Conservation (phyloP, 1,140 invertebrate species). For the Schlechtendalia chinensis region DNA sequence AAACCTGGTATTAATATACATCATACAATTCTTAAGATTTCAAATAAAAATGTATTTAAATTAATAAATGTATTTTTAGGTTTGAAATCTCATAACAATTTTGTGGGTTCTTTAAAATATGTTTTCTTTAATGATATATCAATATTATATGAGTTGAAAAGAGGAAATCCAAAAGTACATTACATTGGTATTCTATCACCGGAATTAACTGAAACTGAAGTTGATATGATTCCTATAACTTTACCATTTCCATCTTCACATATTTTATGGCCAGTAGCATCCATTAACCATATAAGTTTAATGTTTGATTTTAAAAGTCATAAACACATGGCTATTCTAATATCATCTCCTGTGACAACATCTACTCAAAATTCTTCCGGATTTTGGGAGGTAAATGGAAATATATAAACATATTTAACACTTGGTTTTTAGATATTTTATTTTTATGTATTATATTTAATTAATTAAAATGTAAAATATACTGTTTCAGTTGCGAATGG, state of each 20-base stretch:
- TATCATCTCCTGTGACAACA: constrained; percentile 74
- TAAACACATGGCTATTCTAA: constrained; percentile 76
- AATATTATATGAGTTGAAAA: constrained; percentile 81
- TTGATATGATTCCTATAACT: constrained; percentile 85
- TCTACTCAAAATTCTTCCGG: constrained; percentile 66
- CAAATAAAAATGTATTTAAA: neutral
- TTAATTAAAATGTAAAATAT: constrained; percentile 2
- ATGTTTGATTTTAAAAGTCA: constrained; percentile 87
- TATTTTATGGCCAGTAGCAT: constrained; percentile 78
- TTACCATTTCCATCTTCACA: constrained; percentile 86
- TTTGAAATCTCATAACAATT: constrained; percentile 61
- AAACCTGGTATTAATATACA: constrained; percentile 53
- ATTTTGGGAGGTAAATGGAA: constrained; percentile 77
- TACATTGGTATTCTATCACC: constrained; percentile 77
- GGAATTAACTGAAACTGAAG: constrained; percentile 78
- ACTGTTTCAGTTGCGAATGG: constrained; percentile 64
- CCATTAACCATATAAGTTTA: constrained; percentile 67
- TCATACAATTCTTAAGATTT: neutral
- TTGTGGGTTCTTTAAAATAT: constrained; percentile 83
- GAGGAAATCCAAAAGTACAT: constrained; percentile 77
- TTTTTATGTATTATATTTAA: neutral
- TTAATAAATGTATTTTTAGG: constrained; percentile 54
- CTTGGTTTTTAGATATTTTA: neutral
- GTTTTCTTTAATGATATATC: constrained; percentile 91
- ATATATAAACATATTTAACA: neutral